Conservation (phyloP, 2,113 vertebrate genomes). For the Ceratotherium simum region DNA sequence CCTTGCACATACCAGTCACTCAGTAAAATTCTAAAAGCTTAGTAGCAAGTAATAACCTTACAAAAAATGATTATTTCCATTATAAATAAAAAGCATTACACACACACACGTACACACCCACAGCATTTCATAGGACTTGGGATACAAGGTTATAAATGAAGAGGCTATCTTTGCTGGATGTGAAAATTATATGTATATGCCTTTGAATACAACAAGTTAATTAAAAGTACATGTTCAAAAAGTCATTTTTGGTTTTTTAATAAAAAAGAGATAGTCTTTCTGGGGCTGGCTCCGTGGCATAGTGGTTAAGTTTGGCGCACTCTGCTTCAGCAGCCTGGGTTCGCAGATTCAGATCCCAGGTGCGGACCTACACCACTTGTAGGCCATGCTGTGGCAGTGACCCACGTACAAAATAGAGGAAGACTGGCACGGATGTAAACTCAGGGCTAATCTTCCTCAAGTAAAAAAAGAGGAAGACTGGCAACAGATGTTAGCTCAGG, state of each 20-base stretch:
- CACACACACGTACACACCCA: not conserved
- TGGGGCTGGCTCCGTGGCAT: no score
- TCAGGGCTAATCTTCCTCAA: no score
- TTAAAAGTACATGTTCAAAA: not conserved
- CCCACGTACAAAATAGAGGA: no score
- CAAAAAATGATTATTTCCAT: not conserved
- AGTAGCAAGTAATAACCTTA: not conserved
- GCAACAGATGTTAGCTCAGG: no score
- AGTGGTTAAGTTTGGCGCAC: no score
- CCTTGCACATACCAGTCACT: not conserved
- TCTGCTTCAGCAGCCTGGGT: no score
- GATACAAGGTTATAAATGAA: not conserved
- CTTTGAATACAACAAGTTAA: not conserved
- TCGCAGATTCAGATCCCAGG: no score
- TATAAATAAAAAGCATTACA: not conserved
- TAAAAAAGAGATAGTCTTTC: not conserved
- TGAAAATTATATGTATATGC: not conserved
- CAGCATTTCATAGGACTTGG: not conserved
- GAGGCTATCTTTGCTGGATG: not conserved
- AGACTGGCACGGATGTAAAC: no score
- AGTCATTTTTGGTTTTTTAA: constrained; percentile 10
- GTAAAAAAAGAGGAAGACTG: no score
- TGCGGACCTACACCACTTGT: no score
- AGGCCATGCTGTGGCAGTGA: no score
- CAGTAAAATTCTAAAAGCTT: not conserved